Percentiles rank a stretch among this genome's conserved stretches.
Conservation (phyloP, 1,140 invertebrate genomes). For the Hyphantria cunea region DNA sequence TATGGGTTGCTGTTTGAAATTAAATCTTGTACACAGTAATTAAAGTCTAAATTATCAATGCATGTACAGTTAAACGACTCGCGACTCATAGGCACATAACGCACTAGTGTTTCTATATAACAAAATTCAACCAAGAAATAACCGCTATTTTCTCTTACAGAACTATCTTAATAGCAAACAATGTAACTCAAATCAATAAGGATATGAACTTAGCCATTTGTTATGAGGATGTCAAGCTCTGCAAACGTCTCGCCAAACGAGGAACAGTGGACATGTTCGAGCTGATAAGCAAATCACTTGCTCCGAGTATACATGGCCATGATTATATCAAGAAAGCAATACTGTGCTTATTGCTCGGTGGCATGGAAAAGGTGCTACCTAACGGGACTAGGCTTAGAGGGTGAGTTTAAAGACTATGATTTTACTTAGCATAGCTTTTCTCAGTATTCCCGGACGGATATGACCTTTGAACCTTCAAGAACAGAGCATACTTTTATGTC, state of each 20-base stretch:
- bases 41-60: too few species aligned
- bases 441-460: too few species aligned
- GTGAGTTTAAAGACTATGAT: constrained; percentile 75
- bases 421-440: too few species aligned
- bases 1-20: too few species aligned
- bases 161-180: constrained; percentile 96
- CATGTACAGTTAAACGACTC: too few species aligned
- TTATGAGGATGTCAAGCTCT: constrained; percentile 93
- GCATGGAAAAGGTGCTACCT: constrained; percentile 96
- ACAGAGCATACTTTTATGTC: too few species aligned
- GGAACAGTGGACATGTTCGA: constrained; percentile 93
- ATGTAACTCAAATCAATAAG: constrained; percentile 94
- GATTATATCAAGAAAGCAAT: constrained; percentile 98
- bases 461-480: too few species aligned
- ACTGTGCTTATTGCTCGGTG: constrained; percentile 96
- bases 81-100: too few species aligned
- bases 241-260: constrained; percentile 92
- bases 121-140: too few species aligned
- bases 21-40: too few species aligned
- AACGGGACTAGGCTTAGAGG: constrained; percentile 98
- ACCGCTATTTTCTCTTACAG: constrained; percentile 79
- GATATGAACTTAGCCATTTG: constrained; percentile 92
- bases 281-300: constrained; percentile 94
- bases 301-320: constrained; percentile 99
- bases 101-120: too few species aligned